A percentile compares a stretch with the other conserved stretches of the same genome.
Conservation (phyloP, 2,888 invertebrate genomes). For the Rhorus exstirpatorius region DNA sequence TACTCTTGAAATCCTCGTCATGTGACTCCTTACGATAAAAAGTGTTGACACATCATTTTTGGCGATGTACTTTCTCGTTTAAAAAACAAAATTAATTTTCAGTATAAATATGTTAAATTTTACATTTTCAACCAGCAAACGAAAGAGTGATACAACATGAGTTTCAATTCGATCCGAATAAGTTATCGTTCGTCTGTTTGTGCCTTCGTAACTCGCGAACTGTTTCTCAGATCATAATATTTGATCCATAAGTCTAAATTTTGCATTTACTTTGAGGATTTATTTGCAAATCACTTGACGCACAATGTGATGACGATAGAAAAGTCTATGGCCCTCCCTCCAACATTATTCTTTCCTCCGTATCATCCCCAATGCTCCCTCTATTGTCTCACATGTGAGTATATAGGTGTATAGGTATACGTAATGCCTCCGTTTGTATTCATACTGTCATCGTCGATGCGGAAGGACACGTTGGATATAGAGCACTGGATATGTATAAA, state of each 20-base stretch:
- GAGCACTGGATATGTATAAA: constrained; percentile 49
- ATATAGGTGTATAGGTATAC: constrained; percentile 55
- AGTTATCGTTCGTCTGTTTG: no score
- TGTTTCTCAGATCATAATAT: no score
- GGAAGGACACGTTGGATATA: constrained; percentile 37
- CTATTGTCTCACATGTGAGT: constrained; percentile 3
- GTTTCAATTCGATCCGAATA: no score
- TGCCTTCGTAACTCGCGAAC: no score
- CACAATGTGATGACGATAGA: constrained; percentile 32
- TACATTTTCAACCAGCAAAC: no score
- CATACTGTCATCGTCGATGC: constrained; percentile 79
- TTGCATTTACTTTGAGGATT: constrained; percentile 12
- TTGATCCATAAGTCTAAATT: no score
- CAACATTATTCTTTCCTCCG: constrained; percentile 19
- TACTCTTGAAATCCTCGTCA: not conserved
- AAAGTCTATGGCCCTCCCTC: constrained; percentile 30
- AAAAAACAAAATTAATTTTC: no score
- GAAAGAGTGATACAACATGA: no score
- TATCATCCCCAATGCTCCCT: constrained; percentile 12
- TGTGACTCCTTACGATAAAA: not conserved
- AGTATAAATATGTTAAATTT: no score
- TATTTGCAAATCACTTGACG: constrained; percentile 42
- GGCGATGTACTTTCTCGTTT: no score
- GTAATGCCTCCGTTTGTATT: constrained; percentile 81
- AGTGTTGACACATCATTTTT: no score